Evolutionary conservation across 2,113 vertebrate genomes (phyloP).

Genomic region (Aegypius monachus): DNA sequence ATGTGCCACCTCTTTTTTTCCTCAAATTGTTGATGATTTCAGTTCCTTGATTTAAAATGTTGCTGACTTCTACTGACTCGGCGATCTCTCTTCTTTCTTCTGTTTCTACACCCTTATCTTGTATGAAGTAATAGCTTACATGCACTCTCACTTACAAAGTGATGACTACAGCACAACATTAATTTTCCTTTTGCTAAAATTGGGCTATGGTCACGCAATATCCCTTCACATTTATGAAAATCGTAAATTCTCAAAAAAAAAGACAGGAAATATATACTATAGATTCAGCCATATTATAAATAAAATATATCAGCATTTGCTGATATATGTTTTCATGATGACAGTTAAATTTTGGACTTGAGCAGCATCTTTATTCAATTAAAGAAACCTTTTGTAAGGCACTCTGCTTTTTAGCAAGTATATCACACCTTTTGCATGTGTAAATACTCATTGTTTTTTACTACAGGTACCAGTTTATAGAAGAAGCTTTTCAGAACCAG

Average conservation of each 20-base stretch:
- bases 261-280: neutral
- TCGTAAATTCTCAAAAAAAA: neutral
- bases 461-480: slow-evolving; percentile 95
- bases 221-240: neutral
- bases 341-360: neutral
- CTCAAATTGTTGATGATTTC: neutral
- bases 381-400: neutral
- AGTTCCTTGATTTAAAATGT: slow-evolving; percentile 11
- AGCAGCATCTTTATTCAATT: neutral
- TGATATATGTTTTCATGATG: neutral
- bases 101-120: neutral
- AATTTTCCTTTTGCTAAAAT: neutral
- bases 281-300: neutral
- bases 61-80: neutral
- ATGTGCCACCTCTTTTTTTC: neutral
- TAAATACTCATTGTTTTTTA: neutral
- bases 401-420: neutral
- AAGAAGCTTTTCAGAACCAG: slow-evolving; percentile 97
- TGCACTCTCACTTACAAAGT: neutral
- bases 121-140: neutral
- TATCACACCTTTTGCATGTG: neutral
- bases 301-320: neutral
- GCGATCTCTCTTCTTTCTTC: neutral
- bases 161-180: neutral
- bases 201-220: neutral